Base-by-base conservation (phyloP, 1,140 invertebrate genomes). In the Drosophila dunni region DNA sequence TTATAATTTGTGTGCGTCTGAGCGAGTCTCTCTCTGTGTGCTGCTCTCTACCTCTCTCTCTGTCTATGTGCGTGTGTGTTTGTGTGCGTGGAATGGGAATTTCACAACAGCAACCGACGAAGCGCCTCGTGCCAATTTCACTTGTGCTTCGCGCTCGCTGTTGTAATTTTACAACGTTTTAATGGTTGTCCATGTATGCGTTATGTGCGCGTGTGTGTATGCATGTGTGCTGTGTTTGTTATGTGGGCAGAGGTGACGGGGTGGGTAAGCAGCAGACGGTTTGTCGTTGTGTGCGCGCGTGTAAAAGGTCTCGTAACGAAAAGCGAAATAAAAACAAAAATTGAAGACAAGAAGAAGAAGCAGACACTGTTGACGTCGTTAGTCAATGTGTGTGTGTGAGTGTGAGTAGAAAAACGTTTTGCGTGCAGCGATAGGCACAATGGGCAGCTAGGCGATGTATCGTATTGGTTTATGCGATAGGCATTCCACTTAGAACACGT, bases 311-410 rank as follows among this genome's bases (percentile, higher is more conserved):
- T 85, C 78, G 73, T 86, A 88, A 74, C 83, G 83, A 88, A 88
- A 79, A 73, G 60, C 84, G 73, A 88, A 88, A 89, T 89, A 88
- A 88, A 88, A 88, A 89, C 84, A 89, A 89, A 88, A 88, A 64
- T 66, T 69, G 64, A 81, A 67, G 75, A 74, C 78, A 86, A 88
- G 76, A 88, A 86, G 71, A 76, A 78, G 44, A 11, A 36, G 42
- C 38, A 20, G 57, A 33, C 44, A 46, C 53, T 38, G 34, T n/a
- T 29, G 58, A 29, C 20, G 56, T 46, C 78, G 68, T 46, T 57
- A 64, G 17, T 17, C 3, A 6, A 33, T 48, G 29, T 40, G 46
- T 60, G 50, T 57, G 46, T 54, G 20, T 46, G 24, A 13, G 13
- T 7, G 20, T 57, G 40, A 11, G 40, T n/a, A 42, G n/a, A 40